Conservation (phyloP, 2,113 vertebrate species). For the Bubo bubo region DNA sequence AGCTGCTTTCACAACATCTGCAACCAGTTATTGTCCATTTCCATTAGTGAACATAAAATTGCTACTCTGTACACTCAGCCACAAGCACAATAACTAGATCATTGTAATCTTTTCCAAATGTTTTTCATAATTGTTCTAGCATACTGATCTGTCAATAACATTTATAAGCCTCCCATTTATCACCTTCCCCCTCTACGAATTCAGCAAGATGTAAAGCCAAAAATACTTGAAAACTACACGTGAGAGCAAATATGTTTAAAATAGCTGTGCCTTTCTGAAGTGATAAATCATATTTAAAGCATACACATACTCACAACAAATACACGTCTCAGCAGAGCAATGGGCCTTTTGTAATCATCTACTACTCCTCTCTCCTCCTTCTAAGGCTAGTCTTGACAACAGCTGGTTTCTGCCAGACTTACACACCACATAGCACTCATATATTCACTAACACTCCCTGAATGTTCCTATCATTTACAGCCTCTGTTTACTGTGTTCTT, state of each 20-base stretch:
- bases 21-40: conserved; percentile 31
- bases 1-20: conserved; percentile 30
- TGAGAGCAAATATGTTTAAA: not conserved
- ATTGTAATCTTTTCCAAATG: not conserved
- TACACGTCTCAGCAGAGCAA: not conserved
- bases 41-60: conserved; percentile 29
- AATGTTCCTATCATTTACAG: not conserved
- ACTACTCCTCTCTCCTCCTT: too few relatives aligned
- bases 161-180: not conserved
- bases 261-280: not conserved
- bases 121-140: not conserved
- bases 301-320: not conserved
- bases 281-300: not conserved
- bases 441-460: not conserved
- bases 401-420: not conserved
- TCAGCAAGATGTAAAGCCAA: not conserved
- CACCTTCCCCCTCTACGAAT: not conserved
- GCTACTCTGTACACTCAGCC: not conserved
- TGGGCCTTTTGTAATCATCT: not conserved
- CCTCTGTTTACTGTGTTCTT: not conserved
- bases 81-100: not conserved
- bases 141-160: not conserved
- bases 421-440: fast-evolving
- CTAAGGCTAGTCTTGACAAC: not conserved
- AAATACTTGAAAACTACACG: not conserved